Evolutionary conservation across 1,140 invertebrate genomes (phyloP).

Genomic region (Chironomus tepperi): DNA sequence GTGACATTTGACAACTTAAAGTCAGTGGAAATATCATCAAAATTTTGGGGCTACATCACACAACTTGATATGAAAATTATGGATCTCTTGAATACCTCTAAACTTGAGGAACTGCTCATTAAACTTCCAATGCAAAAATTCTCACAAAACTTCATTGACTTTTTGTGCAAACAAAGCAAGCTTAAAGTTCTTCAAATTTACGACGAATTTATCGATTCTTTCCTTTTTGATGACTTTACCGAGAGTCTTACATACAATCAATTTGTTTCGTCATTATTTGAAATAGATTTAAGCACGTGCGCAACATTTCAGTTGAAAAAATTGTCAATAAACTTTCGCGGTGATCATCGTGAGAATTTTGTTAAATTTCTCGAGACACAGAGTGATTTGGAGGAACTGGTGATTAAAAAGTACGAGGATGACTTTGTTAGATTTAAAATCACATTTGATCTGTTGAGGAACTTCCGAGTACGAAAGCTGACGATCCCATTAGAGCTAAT

Average conservation of each 20-base stretch:
- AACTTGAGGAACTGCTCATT: background rate
- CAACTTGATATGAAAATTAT: conserved; percentile 9
- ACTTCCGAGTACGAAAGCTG: background rate
- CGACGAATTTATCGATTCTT: conserved; percentile 10
- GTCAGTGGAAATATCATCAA: background rate
- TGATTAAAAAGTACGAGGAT: background rate
- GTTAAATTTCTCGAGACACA: background rate
- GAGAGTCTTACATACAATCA: conserved; percentile 7
- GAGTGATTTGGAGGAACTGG: background rate
- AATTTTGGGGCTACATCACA: conserved; percentile 18
- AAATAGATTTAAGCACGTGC: background rate
- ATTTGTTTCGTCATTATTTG: conserved; percentile 6
- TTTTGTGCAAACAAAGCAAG: background rate
- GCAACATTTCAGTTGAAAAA: conserved; percentile 3
- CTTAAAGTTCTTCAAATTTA: background rate
- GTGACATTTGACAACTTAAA: background rate
- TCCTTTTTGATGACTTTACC: conserved; percentile 3
- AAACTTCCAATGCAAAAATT: conserved; percentile 13
- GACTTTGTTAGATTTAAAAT: conserved; percentile 20
- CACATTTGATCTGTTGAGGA: background rate
- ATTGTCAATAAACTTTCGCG: background rate
- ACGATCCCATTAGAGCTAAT: background rate
- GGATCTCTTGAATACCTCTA: background rate
- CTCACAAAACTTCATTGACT: background rate
- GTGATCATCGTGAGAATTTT: conserved; percentile 19